Base-by-base conservation (phyloP, 2,888 invertebrate genomes). In the Eubasilissa splendida region DNA sequence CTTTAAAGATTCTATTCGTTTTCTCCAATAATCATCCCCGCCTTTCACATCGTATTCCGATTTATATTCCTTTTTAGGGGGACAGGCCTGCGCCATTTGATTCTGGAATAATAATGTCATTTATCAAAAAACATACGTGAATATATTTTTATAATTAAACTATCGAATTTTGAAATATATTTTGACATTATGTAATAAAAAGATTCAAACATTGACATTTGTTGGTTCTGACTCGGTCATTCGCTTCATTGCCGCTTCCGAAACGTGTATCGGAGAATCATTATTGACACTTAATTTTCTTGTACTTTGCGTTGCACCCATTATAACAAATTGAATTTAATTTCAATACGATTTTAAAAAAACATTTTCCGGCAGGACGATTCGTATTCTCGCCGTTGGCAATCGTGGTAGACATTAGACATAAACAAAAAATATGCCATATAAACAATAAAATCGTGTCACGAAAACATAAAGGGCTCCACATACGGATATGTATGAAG, bases 11-110 rank as follows among this genome's bases (percentile, higher is more conserved):
- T 82, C 78, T 77, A 84, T 81, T 50, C 81, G 80, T 75, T 84
- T 81, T 50, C 66, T 77, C 84, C 84, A 84, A 60, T 79, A 79
- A 31, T 83, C 83, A 63, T 80, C 82, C n/a, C 70, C 80, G n/a
- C 68, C 76, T 50, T 66, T 75, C n/a, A 68, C 76, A 53, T 83
- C 81, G 59, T 80, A 76, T 31, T 78, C 77, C 31, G 77, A 59
- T 60, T 78, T 78, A 63, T n/a, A 71, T 52, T 78, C 77, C 60
- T 71, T 70, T 53, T 68, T 78, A 54, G 60, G 59, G 7, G 56
- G 42, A 53, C 4, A 42, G 42, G 71, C 50, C 22, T 53, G 59
- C 33, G 53, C n/a, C 52, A 70, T 71, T 59, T 14, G 22, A 31
- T 59, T 52, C 77, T 78, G 52, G 10, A 58, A 66, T 53, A 58